Percentiles rank a stretch among this genome's conserved stretches.
Conservation (phyloP, 2,797 vertebrate genomes). For the Aulostomus chinensis region DNA sequence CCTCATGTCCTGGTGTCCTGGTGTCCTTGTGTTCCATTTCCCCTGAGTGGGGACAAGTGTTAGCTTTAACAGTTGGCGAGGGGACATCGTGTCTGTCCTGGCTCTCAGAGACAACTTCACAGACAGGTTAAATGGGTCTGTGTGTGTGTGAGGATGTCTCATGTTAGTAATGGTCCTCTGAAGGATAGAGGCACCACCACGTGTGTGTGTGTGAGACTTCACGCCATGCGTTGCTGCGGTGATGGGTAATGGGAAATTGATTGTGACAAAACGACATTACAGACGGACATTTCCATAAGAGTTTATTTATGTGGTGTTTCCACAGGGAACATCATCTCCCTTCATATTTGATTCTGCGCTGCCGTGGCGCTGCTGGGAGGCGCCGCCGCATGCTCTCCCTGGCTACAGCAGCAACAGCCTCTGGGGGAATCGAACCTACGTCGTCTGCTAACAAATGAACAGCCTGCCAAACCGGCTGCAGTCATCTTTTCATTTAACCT, state of each 20-base stretch:
- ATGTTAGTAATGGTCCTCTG: no score
- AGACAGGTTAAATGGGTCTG: no score
- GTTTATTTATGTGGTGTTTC: slow-evolving; percentile 57
- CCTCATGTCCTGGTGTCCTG: no score
- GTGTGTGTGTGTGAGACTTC: slow-evolving; percentile 8
- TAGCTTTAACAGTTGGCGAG: no score
- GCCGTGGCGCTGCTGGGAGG: slow-evolving; percentile 30
- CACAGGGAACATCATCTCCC: slow-evolving; percentile 52
- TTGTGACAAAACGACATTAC: slow-evolving; percentile 72
- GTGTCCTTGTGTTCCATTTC: no score
- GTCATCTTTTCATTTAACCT: slow-evolving; percentile 62
- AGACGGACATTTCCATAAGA: slow-evolving; percentile 66
- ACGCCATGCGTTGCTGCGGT: slow-evolving; percentile 30
- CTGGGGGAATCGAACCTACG: slow-evolving; percentile 61
- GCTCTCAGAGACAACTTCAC: no score
- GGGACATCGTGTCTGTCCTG: no score
- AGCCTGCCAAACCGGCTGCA: slow-evolving; percentile 45
- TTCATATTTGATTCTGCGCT: slow-evolving; percentile 36
- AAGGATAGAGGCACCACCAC: background rate
- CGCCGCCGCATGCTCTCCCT: slow-evolving; percentile 4
- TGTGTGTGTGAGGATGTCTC: no score
- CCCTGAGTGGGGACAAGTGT: no score
- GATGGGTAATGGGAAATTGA: slow-evolving; percentile 74
- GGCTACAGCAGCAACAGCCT: slow-evolving; percentile 8
- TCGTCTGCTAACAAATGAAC: slow-evolving; percentile 68